Percentiles rank a stretch among this genome's conserved stretches.
Evolutionary conservation across 2,888 invertebrate species (phyloP).

Genomic region (Gibbula magus): DNA sequence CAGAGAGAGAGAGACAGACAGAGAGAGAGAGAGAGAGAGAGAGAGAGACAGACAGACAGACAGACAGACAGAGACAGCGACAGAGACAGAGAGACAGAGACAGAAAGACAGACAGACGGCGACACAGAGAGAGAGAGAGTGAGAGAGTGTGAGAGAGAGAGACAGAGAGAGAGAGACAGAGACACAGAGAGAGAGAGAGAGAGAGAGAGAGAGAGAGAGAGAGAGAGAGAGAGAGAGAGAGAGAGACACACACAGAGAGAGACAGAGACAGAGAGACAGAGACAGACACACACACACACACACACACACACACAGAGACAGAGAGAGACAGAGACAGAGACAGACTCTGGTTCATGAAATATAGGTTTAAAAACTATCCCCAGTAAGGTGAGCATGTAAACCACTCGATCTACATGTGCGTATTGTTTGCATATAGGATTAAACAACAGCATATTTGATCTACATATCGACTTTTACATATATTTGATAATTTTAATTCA

Average conservation of each 20-base stretch:
- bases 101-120: no score
- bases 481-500: no score
- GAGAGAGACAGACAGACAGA: neutral
- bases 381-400: neutral
- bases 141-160: neutral
- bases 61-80: neutral
- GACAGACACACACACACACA: neutral
- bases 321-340: neutral
- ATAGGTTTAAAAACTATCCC: neutral
- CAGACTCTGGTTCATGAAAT: neutral
- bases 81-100: neutral
- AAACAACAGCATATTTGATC: no score
- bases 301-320: neutral
- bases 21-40: neutral
- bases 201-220: neutral
- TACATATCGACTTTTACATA: no score
- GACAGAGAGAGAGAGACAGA: neutral
- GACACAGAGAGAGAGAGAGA: neutral
- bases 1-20: neutral
- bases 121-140: neutral
- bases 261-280: neutral
- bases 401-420: no score
- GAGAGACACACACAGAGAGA: neutral
- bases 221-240: no score
- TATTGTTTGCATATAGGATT: no score